Conservation (phyloP, 92 coral and sea anemone genomes). For the Parazoanthus darwini region DNA sequence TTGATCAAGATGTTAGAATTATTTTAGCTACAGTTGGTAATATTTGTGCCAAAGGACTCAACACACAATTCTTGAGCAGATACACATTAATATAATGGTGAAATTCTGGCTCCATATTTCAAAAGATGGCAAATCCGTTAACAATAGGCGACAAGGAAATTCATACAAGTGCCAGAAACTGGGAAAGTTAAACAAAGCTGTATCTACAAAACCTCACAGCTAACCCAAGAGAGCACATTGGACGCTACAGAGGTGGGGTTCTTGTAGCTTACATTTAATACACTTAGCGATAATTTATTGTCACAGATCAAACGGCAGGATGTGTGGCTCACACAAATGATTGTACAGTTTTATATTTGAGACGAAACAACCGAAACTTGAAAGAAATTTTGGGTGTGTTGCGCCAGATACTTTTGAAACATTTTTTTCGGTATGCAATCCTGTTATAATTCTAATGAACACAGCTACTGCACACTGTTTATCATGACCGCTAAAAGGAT, state of each 20-base stretch:
- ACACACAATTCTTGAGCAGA: slow-evolving; percentile 1
- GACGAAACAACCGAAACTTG: background rate
- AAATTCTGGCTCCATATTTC: slow-evolving; percentile 21
- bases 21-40: background rate
- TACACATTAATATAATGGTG: background rate
- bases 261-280: background rate
- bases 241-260: background rate
- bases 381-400: slow-evolving; percentile 33
- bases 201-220: slow-evolving; percentile 43
- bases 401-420: slow-evolving; percentile 36
- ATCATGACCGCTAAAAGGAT: slow-evolving; percentile 57
- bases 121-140: slow-evolving; percentile 37
- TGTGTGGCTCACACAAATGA: slow-evolving; percentile 17
- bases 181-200: slow-evolving; percentile 66
- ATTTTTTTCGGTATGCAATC: slow-evolving; percentile 21
- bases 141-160: slow-evolving; percentile 50
- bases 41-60: slow-evolving; percentile 6
- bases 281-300: slow-evolving; percentile 1
- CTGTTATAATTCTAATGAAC: background rate
- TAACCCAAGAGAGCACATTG: slow-evolving; percentile 14
- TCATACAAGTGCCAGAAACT: slow-evolving; percentile 54
- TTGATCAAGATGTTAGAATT: background rate
- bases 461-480: background rate
- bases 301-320: slow-evolving; percentile 20
- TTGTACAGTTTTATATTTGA: background rate